phyloP scores from a whole-genome alignment of 2,888 invertebrate species.

The Drosophila hamatofila region DNA sequence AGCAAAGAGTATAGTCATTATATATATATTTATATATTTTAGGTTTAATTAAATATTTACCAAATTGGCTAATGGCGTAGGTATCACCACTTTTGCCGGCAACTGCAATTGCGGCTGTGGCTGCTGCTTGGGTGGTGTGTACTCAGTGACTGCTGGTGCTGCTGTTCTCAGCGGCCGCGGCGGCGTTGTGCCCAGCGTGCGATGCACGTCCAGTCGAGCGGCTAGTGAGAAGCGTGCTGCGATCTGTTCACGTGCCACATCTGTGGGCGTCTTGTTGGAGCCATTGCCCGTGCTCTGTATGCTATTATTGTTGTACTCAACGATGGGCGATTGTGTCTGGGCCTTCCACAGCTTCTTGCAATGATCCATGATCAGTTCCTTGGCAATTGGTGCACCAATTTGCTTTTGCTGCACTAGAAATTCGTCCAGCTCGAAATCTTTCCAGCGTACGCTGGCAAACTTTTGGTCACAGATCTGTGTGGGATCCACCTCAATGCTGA shows the following conservation, averaged over 20 bases:
- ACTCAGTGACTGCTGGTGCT: conserved; percentile 40
- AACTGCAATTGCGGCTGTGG: conserved; percentile 36
- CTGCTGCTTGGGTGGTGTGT: conserved; percentile 41
- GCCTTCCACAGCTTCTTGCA: conserved; percentile 80
- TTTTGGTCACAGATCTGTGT: conserved; percentile 77
- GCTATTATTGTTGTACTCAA: conserved; percentile 63
- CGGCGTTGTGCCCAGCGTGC: conserved; percentile 44
- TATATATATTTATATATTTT: neutral
- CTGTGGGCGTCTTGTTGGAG: conserved; percentile 59
- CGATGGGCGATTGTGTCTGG: conserved; percentile 40
- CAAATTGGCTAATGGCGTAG: conserved; percentile 60
- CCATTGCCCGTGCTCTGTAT: conserved; percentile 39
- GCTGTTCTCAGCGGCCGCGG: conserved; percentile 40
- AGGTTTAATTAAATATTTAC: conserved; percentile 31
- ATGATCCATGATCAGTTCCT: conserved; percentile 81
- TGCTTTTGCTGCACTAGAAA: conserved; percentile 83
- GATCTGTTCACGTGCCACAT: conserved; percentile 73
- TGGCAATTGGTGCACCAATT: conserved; percentile 81
- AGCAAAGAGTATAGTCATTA: neutral
- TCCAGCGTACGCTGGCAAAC: conserved; percentile 83
- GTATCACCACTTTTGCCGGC: conserved; percentile 20
- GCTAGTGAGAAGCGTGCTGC: conserved; percentile 71
- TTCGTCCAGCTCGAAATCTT: conserved; percentile 82
- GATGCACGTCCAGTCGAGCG: conserved; percentile 75
- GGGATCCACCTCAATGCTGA: conserved; percentile 73